Evolutionary conservation across 2,888 invertebrate species (phyloP), one percentile per base, ranked within the genome.

Genomic region (Patella depressa): DNA sequence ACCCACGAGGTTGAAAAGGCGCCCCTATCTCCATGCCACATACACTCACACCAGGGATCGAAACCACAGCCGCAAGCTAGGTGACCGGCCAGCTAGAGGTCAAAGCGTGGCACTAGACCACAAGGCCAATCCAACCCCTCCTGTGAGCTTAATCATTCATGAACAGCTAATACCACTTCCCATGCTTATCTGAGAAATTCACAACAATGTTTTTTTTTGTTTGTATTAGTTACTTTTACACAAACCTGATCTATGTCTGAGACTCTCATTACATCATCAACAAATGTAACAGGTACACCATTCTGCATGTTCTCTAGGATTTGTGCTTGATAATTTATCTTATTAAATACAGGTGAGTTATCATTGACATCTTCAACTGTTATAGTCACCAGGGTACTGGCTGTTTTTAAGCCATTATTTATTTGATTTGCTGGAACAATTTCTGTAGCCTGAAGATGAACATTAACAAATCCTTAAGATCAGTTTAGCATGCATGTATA

Each of bases 311-410:
- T 87, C 76, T 89, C 89, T 54, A 83, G 77, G 53, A 88, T 85
- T 34, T 82, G 83, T 7, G 89, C 88, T 11, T 80, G 79, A 80
- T 88, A 89, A 29, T 53, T 72, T 1, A 69, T 72, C 4, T 81
- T 77, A 77, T 83, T 85, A 78, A 89, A 89, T 70, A 75, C n/a
- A 53, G 98, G 98, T 2, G 94, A 95, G 93, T 92, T 91, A 85
- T 92, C 92, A 81, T 93, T 92, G 55, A 93, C 90, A 83, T 93
- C 92, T 55, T 87, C 83, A 15, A 92, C 87, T 11, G 90, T 89
- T 53, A 92, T 89, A 0, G 91, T 92, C 15, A 92, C 90, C 54
- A 90, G 88, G 0, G 91, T 91, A 2, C 87, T 88, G 4, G 91
- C 90, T 5, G 89, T 88, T 3, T 90, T 91, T n/a, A 83, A 82